Evolutionary conservation across 2,888 invertebrate species (phyloP), one percentile per base, ranked within the genome.

Genomic region (Allophyes oxyacanthae): DNA sequence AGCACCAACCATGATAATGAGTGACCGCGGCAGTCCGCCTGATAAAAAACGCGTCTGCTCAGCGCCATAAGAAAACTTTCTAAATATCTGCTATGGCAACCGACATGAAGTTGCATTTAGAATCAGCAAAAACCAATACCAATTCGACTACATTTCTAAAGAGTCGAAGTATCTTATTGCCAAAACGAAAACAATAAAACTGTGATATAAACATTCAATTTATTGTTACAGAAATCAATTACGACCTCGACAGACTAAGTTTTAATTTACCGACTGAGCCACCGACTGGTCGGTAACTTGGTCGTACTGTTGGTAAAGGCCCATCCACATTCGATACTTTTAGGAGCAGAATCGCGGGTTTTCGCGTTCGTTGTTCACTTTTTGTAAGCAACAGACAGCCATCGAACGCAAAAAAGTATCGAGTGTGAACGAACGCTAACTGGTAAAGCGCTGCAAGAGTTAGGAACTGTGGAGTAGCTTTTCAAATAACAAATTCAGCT

Each of bases 381-480:
- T n/a, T n/a, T n/a, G n/a, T n/a, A n/a, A n/a, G n/a, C n/a, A n/a
- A n/a, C n/a, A n/a, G n/a, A n/a, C n/a, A n/a, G n/a, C n/a, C n/a
- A n/a, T n/a, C n/a, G n/a, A n/a, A n/a, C n/a, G n/a, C n/a, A n/a
- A n/a, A n/a, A n/a, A n/a, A n/a, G n/a, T n/a, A n/a, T n/a, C n/a
- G n/a, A n/a, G n/a, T n/a, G n/a, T n/a, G n/a, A n/a, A n/a, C n/a
- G n/a, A n/a, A n/a, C n/a, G n/a, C n/a, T n/a, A 37, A 36, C 41
- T 55, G 43, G 44, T 36, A 40, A 42, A 65, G 56, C 49, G 56
- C 61, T 65, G 36, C 20, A 33, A 25, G 43, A 69, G 55, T 60
- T 68, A 33, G 26, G 15, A 41, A 28, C 48, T 48, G 51, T 44
- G 46, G 14, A 30, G 41, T 48, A 20, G 25, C 52, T 53, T 61